phyloP scores from a whole-genome alignment of 2,797 vertebrate genomes.

The Macroramphosus scolopax region DNA sequence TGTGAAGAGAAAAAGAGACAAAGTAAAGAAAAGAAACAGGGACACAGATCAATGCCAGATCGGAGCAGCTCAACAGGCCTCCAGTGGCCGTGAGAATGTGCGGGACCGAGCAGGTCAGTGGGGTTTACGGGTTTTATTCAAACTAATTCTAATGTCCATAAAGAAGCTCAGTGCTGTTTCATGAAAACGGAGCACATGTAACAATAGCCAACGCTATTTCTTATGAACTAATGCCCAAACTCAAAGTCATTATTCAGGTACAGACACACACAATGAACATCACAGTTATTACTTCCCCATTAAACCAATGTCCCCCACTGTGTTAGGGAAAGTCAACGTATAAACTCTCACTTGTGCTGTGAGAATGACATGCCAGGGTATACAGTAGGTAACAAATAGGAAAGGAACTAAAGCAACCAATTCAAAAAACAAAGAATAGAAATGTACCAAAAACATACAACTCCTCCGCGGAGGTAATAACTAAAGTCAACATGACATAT shows the following conservation, averaged over 20 bases:
- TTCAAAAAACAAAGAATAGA: background rate
- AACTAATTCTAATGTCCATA: background rate
- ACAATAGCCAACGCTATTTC: background rate
- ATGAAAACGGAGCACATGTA: background rate
- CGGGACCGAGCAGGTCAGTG: background rate
- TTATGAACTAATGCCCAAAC: background rate
- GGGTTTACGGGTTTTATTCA: background rate
- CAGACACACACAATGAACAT: background rate
- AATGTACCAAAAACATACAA: background rate
- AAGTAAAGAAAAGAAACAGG: conserved; percentile 1
- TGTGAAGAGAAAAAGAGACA: too few species aligned
- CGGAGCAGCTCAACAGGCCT: too few species aligned
- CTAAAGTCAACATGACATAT: background rate
- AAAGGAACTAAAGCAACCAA: too few species aligned
- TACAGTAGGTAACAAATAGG: too few species aligned
- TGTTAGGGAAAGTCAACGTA: too few species aligned
- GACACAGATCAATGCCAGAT: too few species aligned
- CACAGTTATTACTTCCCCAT: too few species aligned
- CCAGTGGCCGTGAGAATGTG: conserved; percentile 3
- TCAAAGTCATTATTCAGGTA: background rate
- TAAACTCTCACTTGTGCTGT: too few species aligned
- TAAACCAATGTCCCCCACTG: too few species aligned
- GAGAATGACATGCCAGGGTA: too few species aligned
- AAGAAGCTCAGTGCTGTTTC: background rate
- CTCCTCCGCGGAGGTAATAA: background rate